These are phyloP conservation scores for Buceros bicornis DNA, from an alignment of 2,797 vertebrate genomes.

Conservation along the genomic window DNA sequence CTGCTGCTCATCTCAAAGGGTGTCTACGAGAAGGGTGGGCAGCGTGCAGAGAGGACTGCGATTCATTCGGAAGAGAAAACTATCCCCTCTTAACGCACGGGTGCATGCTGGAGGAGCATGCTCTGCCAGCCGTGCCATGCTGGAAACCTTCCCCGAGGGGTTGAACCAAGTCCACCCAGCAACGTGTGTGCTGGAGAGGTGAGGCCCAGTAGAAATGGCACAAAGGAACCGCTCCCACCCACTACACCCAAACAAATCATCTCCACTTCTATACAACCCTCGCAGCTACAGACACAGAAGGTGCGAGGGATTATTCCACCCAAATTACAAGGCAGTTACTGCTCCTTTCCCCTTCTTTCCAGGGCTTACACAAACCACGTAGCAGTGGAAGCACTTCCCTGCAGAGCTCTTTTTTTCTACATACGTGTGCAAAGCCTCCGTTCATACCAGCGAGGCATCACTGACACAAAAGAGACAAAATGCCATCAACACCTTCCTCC, in stretches of 20 bases:
- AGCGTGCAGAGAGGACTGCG: conserved; percentile 20
- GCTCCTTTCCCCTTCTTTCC: conserved; percentile 56
- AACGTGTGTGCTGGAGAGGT: not conserved
- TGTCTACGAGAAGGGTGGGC: conserved; percentile 69
- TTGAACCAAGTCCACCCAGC: not conserved
- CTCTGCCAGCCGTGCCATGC: not conserved
- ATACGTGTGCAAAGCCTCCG: not conserved
- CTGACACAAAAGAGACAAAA: conserved; percentile 69
- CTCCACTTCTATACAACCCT: conserved; percentile 36
- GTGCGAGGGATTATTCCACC: conserved; percentile 65
- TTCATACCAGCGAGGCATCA: conserved; percentile 11
- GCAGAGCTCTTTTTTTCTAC: conserved; percentile 25
- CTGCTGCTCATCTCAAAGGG: conserved; percentile 65
- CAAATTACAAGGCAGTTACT: conserved; percentile 54
- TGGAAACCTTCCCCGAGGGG: not conserved
- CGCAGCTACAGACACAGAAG: conserved; percentile 63
- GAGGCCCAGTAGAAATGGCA: not conserved
- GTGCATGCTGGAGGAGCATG: not conserved
- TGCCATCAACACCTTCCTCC: conserved; percentile 64
- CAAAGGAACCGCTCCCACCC: conserved; percentile 39
- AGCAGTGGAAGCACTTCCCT: not conserved
- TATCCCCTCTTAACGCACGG: not conserved
- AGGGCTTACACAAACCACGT: conserved; percentile 32
- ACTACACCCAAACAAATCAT: conserved; percentile 60
- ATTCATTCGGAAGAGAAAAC: conserved; percentile 47